These are phyloP conservation scores for Pomatorhinus ruficollis DNA, from an alignment of 2,113 vertebrate species.

Conservation along the genomic window DNA sequence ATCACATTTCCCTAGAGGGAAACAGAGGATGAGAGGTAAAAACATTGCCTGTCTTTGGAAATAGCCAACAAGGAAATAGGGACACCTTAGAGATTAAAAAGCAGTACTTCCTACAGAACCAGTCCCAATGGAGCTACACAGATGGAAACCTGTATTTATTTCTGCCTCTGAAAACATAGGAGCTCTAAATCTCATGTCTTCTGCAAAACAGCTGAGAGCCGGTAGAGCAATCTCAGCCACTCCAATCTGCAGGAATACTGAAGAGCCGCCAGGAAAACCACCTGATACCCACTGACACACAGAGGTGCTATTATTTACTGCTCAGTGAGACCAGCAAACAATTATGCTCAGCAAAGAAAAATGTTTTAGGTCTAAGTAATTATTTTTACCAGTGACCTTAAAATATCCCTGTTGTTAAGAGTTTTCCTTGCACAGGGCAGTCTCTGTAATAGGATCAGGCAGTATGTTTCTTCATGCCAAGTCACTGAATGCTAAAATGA, in stretches of 20 bases:
- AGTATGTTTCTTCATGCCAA: slow-evolving; percentile 44
- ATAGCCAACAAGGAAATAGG: not conserved
- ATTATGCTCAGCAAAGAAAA: not conserved
- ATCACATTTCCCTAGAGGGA: not conserved
- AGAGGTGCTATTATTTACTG: slow-evolving; percentile 30
- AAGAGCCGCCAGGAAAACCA: not conserved
- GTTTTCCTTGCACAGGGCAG: not conserved
- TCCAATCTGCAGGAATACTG: not conserved
- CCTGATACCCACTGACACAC: not conserved
- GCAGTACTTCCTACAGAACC: not conserved
- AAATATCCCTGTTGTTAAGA: slow-evolving; percentile 25
- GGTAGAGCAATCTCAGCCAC: not conserved
- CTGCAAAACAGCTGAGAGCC: not conserved
- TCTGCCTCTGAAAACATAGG: not conserved
- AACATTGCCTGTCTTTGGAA: not conserved
- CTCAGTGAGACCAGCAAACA: not conserved
- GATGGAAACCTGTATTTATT: not conserved
- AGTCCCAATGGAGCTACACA: not conserved
- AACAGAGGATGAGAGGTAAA: not conserved
- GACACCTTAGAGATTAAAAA: not conserved
- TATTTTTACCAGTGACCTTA: slow-evolving; percentile 35
- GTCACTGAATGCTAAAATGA: slow-evolving; percentile 47
- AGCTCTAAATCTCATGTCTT: not conserved
- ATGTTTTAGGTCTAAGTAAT: not conserved
- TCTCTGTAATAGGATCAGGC: slow-evolving; percentile 43